Conservation (phyloP, 2,113 vertebrate species). For the Thalassoma bifasciatum region DNA sequence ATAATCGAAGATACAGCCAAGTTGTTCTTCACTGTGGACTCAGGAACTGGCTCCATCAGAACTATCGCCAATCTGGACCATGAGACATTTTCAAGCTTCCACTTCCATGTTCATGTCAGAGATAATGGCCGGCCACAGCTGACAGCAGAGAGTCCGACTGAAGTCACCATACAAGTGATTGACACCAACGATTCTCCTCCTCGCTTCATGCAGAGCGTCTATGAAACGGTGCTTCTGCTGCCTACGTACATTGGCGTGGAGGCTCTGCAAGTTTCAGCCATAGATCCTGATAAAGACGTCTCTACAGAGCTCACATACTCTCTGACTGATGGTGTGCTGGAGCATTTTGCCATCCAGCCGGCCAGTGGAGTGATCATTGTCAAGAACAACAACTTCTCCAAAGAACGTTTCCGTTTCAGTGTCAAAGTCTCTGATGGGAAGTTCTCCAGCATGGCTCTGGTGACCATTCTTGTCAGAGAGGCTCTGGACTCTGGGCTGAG, state of each 20-base stretch:
- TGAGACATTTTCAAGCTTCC: conserved; percentile 90
- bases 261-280: conserved; percentile 90
- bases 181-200: conserved; percentile 97
- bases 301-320: conserved; percentile 90
- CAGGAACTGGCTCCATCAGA: conserved; percentile 94
- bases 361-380: conserved; percentile 89
- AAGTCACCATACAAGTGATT: conserved; percentile 92
- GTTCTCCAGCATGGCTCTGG: conserved; percentile 90
- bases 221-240: conserved; percentile 91
- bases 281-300: conserved; percentile 91
- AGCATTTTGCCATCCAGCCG: conserved; percentile 90
- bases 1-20: conserved; percentile 96
- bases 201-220: conserved; percentile 88
- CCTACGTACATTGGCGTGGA: conserved; percentile 95
- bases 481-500: conserved; percentile 94
- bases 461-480: conserved; percentile 90
- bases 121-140: conserved; percentile 94
- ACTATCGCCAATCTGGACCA: conserved; percentile 94
- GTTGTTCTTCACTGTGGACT: conserved; percentile 94
- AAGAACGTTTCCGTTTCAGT: conserved; percentile 91
- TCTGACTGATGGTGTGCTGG: conserved; percentile 88
- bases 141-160: conserved; percentile 91
- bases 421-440: conserved; percentile 94
- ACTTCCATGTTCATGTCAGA: conserved; percentile 94
- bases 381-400: conserved; percentile 91